These are phyloP conservation scores for Aplysia californica DNA, from an alignment of 1,140 invertebrate genomes.

Conservation along the genomic window DNA sequence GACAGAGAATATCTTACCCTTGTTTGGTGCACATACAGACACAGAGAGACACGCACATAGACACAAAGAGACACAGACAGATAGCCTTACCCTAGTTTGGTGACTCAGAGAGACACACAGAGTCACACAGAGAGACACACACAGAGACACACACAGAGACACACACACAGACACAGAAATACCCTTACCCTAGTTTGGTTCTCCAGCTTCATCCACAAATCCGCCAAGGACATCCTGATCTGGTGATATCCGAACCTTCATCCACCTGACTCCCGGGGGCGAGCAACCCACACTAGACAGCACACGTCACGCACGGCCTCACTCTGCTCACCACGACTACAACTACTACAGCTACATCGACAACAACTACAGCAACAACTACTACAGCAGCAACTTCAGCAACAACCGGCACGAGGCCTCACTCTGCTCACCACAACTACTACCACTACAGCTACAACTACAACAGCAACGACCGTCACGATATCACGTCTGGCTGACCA, in stretches of 20 bases:
- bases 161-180: neutral
- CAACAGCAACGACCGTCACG: neutral
- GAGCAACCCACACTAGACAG: no score
- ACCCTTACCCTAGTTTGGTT: no score
- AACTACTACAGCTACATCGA: neutral
- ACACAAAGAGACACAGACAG: slow-evolving; percentile 6
- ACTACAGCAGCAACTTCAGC: neutral
- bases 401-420: neutral
- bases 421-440: no score
- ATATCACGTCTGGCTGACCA: neutral
- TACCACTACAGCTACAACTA: neutral
- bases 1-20: no score
- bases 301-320: no score
- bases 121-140: neutral
- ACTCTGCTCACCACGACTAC: neutral
- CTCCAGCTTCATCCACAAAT: no score
- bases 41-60: slow-evolving; percentile 5
- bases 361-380: neutral
- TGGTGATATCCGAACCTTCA: no score
- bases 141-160: neutral
- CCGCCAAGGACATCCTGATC: no score
- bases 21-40: no score
- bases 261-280: no score
- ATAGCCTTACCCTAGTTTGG: no score
- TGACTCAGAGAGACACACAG: neutral